Conservation (phyloP, 2,888 invertebrate genomes). For the Tipula vernalis region DNA sequence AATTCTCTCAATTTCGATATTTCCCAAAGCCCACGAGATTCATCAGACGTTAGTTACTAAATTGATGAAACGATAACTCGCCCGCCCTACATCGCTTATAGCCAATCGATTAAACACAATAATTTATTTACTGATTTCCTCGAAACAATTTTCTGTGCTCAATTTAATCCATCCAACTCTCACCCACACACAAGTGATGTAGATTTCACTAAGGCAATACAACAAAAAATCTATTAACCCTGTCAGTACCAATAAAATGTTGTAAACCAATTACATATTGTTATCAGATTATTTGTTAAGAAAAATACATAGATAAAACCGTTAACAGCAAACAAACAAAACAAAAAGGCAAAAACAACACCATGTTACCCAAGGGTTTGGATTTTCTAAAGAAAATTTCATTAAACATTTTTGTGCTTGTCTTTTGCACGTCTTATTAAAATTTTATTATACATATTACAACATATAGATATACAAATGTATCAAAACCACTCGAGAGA, state of each 20-base stretch:
- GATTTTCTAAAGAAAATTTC: background rate
- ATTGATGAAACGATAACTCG: no score
- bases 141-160: background rate
- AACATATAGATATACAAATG: background rate
- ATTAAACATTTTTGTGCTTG: background rate
- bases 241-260: background rate
- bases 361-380: background rate
- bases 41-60: no score
- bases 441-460: background rate
- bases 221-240: background rate
- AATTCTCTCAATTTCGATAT: no score
- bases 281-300: background rate
- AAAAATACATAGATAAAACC: background rate
- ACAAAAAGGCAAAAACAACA: background rate
- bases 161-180: background rate
- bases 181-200: background rate
- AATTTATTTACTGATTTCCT: background rate
- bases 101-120: background rate
- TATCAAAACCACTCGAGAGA: background rate
- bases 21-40: no score
- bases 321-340: background rate
- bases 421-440: background rate
- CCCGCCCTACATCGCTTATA: background rate
- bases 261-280: background rate
- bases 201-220: background rate